A percentile compares a stretch with the other conserved stretches of the same genome.
Evolutionary conservation across 1,140 invertebrate genomes (phyloP).

Genomic region (Cotesia typhae): DNA sequence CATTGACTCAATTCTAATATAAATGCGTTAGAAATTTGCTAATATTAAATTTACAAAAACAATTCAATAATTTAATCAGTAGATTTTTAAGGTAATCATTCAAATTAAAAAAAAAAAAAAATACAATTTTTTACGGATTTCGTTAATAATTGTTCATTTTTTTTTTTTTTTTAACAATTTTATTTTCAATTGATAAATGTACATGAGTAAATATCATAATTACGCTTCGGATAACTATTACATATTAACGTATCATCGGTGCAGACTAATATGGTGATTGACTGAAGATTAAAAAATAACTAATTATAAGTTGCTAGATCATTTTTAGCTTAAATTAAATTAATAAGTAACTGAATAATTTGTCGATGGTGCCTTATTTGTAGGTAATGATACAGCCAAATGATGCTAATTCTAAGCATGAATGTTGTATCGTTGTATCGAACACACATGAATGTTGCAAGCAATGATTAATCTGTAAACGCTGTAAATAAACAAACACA

Average conservation of each 20-base stretch:
- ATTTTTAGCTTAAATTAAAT: constrained; percentile 42
- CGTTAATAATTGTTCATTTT: background rate
- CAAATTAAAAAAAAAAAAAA: background rate
- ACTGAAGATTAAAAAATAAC: constrained; percentile 43
- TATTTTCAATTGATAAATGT: constrained; percentile 41
- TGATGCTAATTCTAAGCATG: constrained; percentile 40
- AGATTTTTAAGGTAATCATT: background rate
- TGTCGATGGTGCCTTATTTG: constrained; percentile 67
- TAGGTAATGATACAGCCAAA: constrained; percentile 50
- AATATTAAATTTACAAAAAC: constrained; percentile 17
- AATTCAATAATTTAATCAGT: background rate
- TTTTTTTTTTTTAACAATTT: constrained; percentile 30
- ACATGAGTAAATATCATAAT: constrained; percentile 44
- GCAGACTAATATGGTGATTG: constrained; percentile 43
- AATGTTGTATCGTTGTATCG: constrained; percentile 36
- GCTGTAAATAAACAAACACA: constrained; percentile 51
- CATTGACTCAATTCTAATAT: background rate
- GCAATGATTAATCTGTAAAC: constrained; percentile 52
- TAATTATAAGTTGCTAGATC: constrained; percentile 47
- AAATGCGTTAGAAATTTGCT: constrained; percentile 2
- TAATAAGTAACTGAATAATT: constrained; percentile 55
- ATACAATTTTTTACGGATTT: background rate
- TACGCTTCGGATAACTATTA: constrained; percentile 51
- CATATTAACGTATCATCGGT: constrained; percentile 47
- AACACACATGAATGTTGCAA: constrained; percentile 43